Base-by-base conservation (phyloP, 1,140 invertebrate genomes). In the Drosophila parvula region DNA sequence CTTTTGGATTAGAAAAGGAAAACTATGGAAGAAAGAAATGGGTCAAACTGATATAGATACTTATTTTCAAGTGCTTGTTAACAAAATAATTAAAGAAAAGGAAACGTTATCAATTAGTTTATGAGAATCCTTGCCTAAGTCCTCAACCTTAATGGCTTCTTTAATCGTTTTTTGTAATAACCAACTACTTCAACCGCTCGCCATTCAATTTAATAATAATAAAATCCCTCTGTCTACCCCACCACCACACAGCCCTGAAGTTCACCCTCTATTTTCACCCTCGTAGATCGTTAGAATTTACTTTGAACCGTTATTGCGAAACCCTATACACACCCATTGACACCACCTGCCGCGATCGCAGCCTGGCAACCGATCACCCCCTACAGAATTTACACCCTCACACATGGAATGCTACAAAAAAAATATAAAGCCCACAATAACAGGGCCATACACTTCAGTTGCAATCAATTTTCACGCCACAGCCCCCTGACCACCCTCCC, bases 391-490 rank as follows among this genome's bases (percentile, higher is more conserved):
- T 36, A 59, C 40, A 53, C 47, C 62, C 63, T 56, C 55, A 32
- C 50, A 14, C 14, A 38, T 22, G 34, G 32, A 55, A 34, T 62
- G 45, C 41, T 45, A n/a, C 4, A 22, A 36, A 59, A 38, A 36
- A 41, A 28, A 45, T 22, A 22, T 62, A 50, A 71, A 57, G 45
- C 44, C 55, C 43, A 62, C 38, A 78, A 78, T 64, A 62, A 62
- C 48, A 58, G 27, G 44, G 55, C 57, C 57, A 63, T 82, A 82
- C 70, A 65, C 43, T 79, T 28, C 44, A 65, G 57, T 79, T 75
- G 59, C 70, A 84, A 55, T 78, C 73, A 77, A 60, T 44, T 85
- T 79, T 57, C 48, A 69, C 40, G 27, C 44, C 51, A 55, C 47
- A 22, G 3, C 47, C 43, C 45, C 12, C 48, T 30, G n/a, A 22